Evolutionary conservation across 2,888 invertebrate genomes (phyloP), one percentile per base, ranked within the genome.

Genomic region (Leptogaster cylindrica): DNA sequence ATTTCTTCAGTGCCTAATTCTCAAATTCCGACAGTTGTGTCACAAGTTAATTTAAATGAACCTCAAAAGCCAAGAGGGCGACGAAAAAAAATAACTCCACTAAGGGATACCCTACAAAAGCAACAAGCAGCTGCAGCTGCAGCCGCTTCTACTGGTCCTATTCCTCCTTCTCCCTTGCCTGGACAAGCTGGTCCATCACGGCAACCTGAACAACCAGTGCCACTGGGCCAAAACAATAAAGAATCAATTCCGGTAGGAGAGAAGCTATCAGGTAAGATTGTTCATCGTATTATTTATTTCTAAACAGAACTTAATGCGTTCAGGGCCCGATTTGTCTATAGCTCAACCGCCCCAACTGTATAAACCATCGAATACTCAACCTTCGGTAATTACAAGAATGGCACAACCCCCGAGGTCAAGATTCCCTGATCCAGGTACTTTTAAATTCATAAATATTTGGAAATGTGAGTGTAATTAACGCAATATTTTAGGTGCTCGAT

Each of bases 301-400:
- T 31, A 10, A 46, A 28, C 33, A 20, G 18, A 64, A 10, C 12
- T 23, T 27, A 18, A 18, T 20, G 10, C 12, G 2, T 20, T 27
- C 2, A 64, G 55, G 41, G 31, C 72, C 44, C 76, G 78, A 69
- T 76, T 80, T 67, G 77, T 80, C 73, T 36, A 77, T 82, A 67
- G 82, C 83, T 2, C 79, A 83, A 48, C 82, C 83, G 5, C 83
- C 83, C 1, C 84, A 83, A 72, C 81, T 83, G 2, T 85, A 84
- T 70, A 81, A 83, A 16, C 83, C 83, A 67, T 80, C 81, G 25
- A 48, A 69, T 6, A 70, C 83, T 1, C 81, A 83, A 28, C 82
- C 84, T 0, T 87, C 87, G 39, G 87, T 88, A 5, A 87, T 88
- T 48, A 87, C 86, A 6, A 81, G 87, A 71, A 86, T 88, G 85